Base-by-base conservation (phyloP, 2,797 vertebrate species). In the Chelon auratus region DNA sequence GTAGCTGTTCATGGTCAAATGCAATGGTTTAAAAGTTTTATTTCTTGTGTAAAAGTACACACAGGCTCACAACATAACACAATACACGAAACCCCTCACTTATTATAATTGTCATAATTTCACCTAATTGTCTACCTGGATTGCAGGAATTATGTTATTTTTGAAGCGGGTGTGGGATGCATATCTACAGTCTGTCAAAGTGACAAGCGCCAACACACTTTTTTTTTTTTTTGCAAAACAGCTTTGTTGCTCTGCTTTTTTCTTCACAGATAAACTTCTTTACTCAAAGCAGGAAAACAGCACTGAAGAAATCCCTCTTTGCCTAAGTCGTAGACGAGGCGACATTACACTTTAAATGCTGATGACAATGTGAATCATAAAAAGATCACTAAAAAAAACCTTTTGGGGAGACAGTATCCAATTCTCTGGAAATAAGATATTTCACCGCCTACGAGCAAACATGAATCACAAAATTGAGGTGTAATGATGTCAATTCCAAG, bases 401-500 rank as follows among this genome's bases (percentile, higher is more conserved):
- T 84, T 89, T 84, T 66, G 67, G 64, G 71, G 62, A 78, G 79
- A 70, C 55, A n/a, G 52, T 70, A 80, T 79, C 60, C 57, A 78
- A 72, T 81, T 81, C 60, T 62, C 33, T 72, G 58, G 75, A 88
- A 93, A 90, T 82, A 83, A 88, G 68, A 86, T 77, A 73, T 83
- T 83, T 87, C 80, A 56, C 79, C 70, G 76, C 84, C 89, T 82
- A 90, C 86, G 86, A 94, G 87, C 89, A 86, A 93, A 90, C 86
- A 91, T 85, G 91, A 94, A 93, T 89, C 92, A 91, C 83, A 89
- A 90, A 92, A 94, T 88, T 76, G 92, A 95, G 90, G 93, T 95
- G 86, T 95, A 95, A 95, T 94, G 93, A 93, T 95, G 94, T 95
- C 95, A 94, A 94, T 95, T 95, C 93, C 87, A 68, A 90, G 90